A percentile compares a stretch with the other conserved stretches of the same genome.
Evolutionary conservation across 1,140 invertebrate species (phyloP).

Genomic region (Drosophila teissieri): DNA sequence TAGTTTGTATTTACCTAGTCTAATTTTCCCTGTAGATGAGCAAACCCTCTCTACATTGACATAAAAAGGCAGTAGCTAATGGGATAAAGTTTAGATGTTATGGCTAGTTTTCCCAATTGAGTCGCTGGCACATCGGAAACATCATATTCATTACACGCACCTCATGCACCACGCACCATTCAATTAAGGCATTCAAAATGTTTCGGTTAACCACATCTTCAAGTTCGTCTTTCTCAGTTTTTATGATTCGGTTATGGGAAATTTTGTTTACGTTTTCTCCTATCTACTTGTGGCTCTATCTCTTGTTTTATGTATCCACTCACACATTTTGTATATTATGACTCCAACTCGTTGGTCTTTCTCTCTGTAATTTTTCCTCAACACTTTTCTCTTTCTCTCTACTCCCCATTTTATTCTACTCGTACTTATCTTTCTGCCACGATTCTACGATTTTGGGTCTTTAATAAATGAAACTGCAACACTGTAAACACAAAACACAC

Average conservation of each 20-base stretch:
- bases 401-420: conserved; percentile 45
- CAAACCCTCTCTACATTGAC: neutral
- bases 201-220: conserved; percentile 29
- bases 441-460: conserved; percentile 46
- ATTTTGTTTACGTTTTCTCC: conserved; percentile 50
- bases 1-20: too few relatives aligned
- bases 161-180: conserved; percentile 34
- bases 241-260: conserved; percentile 68
- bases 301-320: conserved; percentile 29
- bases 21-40: neutral
- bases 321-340: conserved; percentile 56
- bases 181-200: conserved; percentile 32
- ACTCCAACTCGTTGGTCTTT: conserved; percentile 58
- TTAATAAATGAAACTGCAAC: conserved; percentile 19
- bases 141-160: conserved; percentile 34
- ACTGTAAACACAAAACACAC: conserved; percentile 4
- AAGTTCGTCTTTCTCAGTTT: conserved; percentile 28
- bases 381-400: conserved; percentile 70
- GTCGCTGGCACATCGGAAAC: conserved; percentile 35
- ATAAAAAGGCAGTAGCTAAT: neutral
- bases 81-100: neutral
- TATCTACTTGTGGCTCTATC: conserved; percentile 33
- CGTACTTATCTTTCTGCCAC: conserved; percentile 37
- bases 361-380: conserved; percentile 75
- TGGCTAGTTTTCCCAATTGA: conserved; percentile 22